Conservation (phyloP, 2,797 vertebrate species). For the Arrhamphus sclerolepis region DNA sequence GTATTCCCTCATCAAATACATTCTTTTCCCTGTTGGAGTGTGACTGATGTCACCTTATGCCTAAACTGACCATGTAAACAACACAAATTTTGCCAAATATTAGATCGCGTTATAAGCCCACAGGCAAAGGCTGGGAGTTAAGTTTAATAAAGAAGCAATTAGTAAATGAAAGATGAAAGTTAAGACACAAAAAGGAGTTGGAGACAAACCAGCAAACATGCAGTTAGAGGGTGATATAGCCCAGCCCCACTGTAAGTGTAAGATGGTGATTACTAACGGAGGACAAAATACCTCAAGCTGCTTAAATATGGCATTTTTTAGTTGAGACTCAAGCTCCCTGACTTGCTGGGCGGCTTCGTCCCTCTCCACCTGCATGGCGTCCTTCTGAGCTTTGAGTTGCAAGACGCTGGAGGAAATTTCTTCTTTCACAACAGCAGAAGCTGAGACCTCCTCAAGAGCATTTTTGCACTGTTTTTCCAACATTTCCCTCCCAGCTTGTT, state of each 20-base stretch:
- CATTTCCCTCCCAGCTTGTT: constrained; percentile 74
- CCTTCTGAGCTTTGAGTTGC: constrained; percentile 78
- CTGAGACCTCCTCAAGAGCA: constrained; percentile 70
- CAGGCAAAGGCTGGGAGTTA: constrained; percentile 68
- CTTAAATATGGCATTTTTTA: constrained; percentile 86
- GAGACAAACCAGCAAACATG: constrained; percentile 64
- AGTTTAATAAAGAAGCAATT: constrained; percentile 47
- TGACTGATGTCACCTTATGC: not conserved
- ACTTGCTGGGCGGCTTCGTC: constrained; percentile 83
- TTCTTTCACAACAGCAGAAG: constrained; percentile 73
- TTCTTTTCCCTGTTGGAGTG: not conserved
- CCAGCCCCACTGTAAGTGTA: constrained; percentile 58
- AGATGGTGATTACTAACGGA: constrained; percentile 77
- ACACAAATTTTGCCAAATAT: constrained; percentile 11
- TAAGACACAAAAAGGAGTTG: constrained; percentile 40
- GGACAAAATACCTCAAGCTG: constrained; percentile 84
- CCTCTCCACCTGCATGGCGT: constrained; percentile 81
- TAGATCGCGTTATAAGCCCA: constrained; percentile 74
- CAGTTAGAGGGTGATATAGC: constrained; percentile 71
- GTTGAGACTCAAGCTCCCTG: constrained; percentile 85
- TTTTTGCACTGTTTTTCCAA: constrained; percentile 73
- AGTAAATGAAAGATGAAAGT: constrained; percentile 70
- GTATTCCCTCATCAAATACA: not conserved
- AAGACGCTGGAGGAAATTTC: constrained; percentile 80
- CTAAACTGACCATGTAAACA: not conserved